These are phyloP conservation scores for Folsomia candida DNA, from an alignment of 2,888 invertebrate genomes.

Conservation along the genomic window DNA sequence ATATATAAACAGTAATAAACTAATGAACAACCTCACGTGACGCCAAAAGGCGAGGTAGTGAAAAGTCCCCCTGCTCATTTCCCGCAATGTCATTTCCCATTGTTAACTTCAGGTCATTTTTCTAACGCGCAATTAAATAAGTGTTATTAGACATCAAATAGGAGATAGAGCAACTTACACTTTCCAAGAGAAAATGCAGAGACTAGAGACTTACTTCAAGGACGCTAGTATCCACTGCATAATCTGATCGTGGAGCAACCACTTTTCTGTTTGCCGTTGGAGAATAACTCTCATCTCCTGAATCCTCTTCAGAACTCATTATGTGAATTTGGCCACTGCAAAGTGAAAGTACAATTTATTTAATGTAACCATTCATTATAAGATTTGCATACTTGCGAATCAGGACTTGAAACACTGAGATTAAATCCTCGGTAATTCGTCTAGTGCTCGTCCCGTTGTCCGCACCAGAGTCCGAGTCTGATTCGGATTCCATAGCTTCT, in stretches of 20 bases:
- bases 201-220: conserved; percentile 31
- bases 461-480: neutral
- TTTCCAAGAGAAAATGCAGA: too few species aligned
- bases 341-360: neutral
- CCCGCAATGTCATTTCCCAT: conserved; percentile 25
- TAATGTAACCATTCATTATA: neutral
- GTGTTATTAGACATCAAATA: neutral
- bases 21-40: conserved; percentile 45
- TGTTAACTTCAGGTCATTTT: conserved; percentile 41
- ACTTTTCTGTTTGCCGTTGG: conserved; percentile 7
- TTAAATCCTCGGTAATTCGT: conserved; percentile 30
- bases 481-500: neutral
- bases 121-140: conserved; percentile 17
- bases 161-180: too few species aligned
- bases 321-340: conserved; percentile 46
- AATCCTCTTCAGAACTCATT: conserved; percentile 46
- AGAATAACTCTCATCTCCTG: conserved; percentile 38
- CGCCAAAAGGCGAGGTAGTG: conserved; percentile 35
- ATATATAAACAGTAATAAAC: conserved; percentile 1
- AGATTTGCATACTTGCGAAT: conserved; percentile 33
- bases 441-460: neutral
- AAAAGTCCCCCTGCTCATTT: conserved; percentile 15
- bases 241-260: conserved; percentile 36
- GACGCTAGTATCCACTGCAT: conserved; percentile 32
- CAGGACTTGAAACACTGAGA: conserved; percentile 46